These are phyloP conservation scores for Zeus faber DNA, from an alignment of 2,113 vertebrate species.

Conservation along the genomic window DNA sequence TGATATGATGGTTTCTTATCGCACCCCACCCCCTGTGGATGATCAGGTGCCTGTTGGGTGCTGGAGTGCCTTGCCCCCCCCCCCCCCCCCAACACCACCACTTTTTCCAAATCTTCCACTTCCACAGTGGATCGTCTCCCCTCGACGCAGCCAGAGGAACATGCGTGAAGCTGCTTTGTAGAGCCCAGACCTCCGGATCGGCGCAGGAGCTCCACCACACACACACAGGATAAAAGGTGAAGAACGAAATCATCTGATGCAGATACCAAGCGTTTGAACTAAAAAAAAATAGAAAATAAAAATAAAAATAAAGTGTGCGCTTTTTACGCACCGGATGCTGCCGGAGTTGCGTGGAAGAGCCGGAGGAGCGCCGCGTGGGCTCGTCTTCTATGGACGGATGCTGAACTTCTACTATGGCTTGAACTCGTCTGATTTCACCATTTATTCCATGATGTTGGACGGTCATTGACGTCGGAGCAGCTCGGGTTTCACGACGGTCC, in stretches of 20 bases:
- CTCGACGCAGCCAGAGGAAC: background rate
- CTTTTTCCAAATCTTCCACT: too few relatives aligned
- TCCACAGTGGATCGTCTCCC: background rate
- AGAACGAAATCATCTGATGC: too few relatives aligned
- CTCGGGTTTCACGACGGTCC: conserved; percentile 23
- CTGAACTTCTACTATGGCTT: conserved; percentile 13
- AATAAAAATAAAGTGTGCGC: background rate
- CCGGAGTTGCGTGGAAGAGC: conserved; percentile 50
- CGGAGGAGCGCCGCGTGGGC: background rate
- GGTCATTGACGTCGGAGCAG: background rate
- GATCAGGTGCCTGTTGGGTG: conserved; percentile 6
- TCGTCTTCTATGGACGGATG: conserved; percentile 23
- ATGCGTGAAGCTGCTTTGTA: too few relatives aligned
- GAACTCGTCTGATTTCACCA: conserved; percentile 30
- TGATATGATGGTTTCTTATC: too few relatives aligned
- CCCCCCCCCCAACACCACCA: too few relatives aligned
- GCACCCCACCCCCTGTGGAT: too few relatives aligned
- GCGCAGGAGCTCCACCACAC: too few relatives aligned
- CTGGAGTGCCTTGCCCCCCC: background rate
- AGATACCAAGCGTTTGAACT: too few relatives aligned
- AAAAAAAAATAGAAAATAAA: too few relatives aligned
- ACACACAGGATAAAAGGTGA: background rate
- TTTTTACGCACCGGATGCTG: conserved; percentile 16
- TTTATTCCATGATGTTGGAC: background rate
- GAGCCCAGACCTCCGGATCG: too few relatives aligned